Conservation (phyloP, 2,888 invertebrate genomes). For the Chaetogeoica ovagalla region DNA sequence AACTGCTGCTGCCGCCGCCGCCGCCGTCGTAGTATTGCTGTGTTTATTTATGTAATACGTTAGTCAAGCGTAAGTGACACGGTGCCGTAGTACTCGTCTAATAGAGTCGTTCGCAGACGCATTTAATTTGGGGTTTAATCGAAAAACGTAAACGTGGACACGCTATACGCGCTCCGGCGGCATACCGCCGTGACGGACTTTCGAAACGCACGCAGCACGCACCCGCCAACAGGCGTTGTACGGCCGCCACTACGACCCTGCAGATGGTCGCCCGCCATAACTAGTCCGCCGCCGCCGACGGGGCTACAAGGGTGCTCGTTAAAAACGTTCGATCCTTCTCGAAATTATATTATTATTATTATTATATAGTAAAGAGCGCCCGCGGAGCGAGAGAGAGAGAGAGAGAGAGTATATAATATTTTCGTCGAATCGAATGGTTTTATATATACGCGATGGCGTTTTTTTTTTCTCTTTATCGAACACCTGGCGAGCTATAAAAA, state of each 20-base stretch:
- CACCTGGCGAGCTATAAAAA: conserved; percentile 43
- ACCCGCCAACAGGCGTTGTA: not conserved
- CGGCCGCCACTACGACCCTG: not conserved
- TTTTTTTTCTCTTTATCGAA: conserved; percentile 28
- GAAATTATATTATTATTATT: conserved; percentile 8
- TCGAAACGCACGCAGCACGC: conserved; percentile 8
- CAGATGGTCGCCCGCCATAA: conserved; percentile 16
- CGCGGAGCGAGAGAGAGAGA: not conserved
- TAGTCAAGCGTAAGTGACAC: no score
- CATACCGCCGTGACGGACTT: conserved; percentile 43
- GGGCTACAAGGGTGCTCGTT: conserved; percentile 42
- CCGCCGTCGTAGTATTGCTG: no score
- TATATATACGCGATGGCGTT: not conserved
- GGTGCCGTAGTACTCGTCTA: not conserved
- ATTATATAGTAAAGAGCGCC: conserved; percentile 39
- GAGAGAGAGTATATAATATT: no score
- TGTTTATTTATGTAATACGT: no score
- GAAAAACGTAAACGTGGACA: conserved; percentile 51
- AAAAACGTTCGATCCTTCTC: conserved; percentile 47
- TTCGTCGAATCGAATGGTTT: conserved; percentile 28
- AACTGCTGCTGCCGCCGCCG: no score
- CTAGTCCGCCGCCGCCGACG: not conserved
- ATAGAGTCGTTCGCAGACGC: conserved; percentile 41
- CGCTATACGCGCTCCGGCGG: not conserved
- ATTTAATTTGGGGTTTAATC: conserved; percentile 52